Conservation (phyloP, 2,113 vertebrate species). For the Cacatua alba region DNA sequence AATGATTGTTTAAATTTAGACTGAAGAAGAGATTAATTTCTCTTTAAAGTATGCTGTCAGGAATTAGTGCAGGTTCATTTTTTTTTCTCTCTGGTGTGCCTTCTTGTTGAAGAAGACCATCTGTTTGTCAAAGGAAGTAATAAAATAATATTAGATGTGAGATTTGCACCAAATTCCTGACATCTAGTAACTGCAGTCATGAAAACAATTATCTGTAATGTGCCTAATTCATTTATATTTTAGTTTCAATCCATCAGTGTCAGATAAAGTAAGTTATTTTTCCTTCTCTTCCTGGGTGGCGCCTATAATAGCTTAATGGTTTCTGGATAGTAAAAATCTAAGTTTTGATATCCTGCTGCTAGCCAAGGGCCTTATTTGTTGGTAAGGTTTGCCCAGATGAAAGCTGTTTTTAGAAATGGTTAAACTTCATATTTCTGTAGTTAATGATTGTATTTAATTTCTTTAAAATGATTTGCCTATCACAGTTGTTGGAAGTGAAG, state of each 20-base stretch:
- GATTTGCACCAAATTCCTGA: conserved; percentile 54
- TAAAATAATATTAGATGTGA: conserved; percentile 57
- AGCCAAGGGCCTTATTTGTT: background rate
- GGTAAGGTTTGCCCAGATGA: background rate
- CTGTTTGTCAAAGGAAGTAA: conserved; percentile 63
- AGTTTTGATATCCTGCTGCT: conserved; percentile 37
- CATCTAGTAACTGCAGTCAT: conserved; percentile 53
- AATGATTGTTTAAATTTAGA: conserved; percentile 58
- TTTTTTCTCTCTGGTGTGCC: conserved; percentile 8
- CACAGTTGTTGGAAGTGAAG: background rate
- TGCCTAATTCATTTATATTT: conserved; percentile 73
- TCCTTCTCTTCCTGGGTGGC: conserved; percentile 23
- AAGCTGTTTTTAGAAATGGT: conserved; percentile 1
- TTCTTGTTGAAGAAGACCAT: conserved; percentile 53
- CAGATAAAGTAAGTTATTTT: conserved; percentile 72
- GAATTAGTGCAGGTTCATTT: conserved; percentile 29
- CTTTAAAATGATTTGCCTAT: background rate
- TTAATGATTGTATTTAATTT: background rate
- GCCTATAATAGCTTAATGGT: conserved; percentile 49
- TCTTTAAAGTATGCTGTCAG: conserved; percentile 7
- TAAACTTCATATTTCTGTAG: background rate
- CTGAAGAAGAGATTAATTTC: conserved; percentile 32
- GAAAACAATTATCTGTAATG: conserved; percentile 69
- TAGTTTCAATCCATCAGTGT: conserved; percentile 72
- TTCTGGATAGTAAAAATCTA: conserved; percentile 1